phyloP scores from a whole-genome alignment of 2,888 invertebrate genomes.

The Drosophila cracens region DNA sequence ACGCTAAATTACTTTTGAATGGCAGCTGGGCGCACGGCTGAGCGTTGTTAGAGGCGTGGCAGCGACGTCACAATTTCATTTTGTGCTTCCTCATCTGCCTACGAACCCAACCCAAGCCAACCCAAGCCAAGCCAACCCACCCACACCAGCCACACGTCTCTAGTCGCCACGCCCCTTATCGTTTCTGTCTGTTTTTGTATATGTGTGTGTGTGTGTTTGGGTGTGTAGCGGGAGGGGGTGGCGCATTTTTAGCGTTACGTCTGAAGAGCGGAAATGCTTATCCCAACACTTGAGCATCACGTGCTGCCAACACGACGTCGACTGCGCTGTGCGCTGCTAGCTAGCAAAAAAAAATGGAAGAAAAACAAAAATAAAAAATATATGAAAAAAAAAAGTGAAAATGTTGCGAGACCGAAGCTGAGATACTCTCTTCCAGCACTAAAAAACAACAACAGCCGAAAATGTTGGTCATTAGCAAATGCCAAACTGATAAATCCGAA shows the following conservation, averaged over 20 bases:
- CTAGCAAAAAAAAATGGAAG: background rate
- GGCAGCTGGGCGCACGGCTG: slow-evolving; percentile 49
- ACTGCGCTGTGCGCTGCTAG: slow-evolving; percentile 39
- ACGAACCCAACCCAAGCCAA: background rate
- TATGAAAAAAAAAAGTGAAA: background rate
- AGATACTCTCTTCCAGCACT: slow-evolving; percentile 19
- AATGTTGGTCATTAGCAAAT: background rate
- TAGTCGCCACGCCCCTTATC: slow-evolving; percentile 10
- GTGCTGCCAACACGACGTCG: slow-evolving; percentile 55
- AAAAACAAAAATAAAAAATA: background rate
- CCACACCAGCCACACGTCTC: slow-evolving; percentile 11
- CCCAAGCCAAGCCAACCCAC: background rate
- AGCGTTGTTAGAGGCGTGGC: slow-evolving; percentile 49
- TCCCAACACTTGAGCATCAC: slow-evolving; percentile 77
- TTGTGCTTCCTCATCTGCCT: slow-evolving; percentile 67
- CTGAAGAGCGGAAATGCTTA: slow-evolving; percentile 81
- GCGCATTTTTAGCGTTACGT: slow-evolving; percentile 66
- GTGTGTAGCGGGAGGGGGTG: slow-evolving; percentile 5
- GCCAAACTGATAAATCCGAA: no score
- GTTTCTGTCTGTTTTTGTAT: slow-evolving; percentile 13
- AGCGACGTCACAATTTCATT: slow-evolving; percentile 75
- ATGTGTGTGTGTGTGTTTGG: slow-evolving; percentile 11
- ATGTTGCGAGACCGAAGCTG: background rate
- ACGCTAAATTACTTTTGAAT: slow-evolving; percentile 81
- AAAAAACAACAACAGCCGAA: background rate